phyloP scores from a whole-genome alignment of 2,797 vertebrate species.

The Parotocinclus haroldoi region DNA sequence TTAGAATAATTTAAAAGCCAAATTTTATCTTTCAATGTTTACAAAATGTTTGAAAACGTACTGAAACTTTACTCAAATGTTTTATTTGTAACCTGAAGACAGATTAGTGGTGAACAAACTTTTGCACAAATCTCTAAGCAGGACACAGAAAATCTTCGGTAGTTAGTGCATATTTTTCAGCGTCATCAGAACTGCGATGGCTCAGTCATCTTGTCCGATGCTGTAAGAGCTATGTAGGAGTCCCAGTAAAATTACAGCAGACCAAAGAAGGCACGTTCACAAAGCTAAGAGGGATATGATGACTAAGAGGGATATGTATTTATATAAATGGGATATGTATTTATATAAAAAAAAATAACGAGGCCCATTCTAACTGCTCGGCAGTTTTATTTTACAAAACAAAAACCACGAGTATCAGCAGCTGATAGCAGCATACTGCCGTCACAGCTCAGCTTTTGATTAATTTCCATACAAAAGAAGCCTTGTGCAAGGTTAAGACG shows the following conservation, averaged over 20 bases:
- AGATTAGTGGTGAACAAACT: too few relatives aligned
- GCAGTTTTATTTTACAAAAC: conserved; percentile 17
- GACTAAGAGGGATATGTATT: too few relatives aligned
- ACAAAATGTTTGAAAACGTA: too few relatives aligned
- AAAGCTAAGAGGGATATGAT: conserved; percentile 6
- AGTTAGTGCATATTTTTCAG: too few relatives aligned
- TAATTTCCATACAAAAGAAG: conserved; percentile 16
- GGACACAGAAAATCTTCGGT: too few relatives aligned
- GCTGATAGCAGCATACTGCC: not conserved
- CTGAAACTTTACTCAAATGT: too few relatives aligned
- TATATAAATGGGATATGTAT: not conserved
- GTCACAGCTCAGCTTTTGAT: not conserved
- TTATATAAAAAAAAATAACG: conserved; percentile 3
- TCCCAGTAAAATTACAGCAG: not conserved
- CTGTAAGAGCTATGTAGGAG: not conserved
- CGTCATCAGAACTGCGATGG: not conserved
- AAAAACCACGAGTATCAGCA: not conserved
- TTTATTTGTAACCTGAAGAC: too few relatives aligned
- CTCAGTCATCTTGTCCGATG: not conserved
- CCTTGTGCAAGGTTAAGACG: not conserved
- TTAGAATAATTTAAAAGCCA: too few relatives aligned
- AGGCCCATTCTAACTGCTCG: conserved; percentile 9
- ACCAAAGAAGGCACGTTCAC: not conserved
- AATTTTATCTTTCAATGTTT: too few relatives aligned
- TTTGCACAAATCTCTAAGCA: too few relatives aligned